These are phyloP conservation scores for Littorina saxatilis DNA, from an alignment of 1,140 invertebrate genomes.

Conservation along the genomic window DNA sequence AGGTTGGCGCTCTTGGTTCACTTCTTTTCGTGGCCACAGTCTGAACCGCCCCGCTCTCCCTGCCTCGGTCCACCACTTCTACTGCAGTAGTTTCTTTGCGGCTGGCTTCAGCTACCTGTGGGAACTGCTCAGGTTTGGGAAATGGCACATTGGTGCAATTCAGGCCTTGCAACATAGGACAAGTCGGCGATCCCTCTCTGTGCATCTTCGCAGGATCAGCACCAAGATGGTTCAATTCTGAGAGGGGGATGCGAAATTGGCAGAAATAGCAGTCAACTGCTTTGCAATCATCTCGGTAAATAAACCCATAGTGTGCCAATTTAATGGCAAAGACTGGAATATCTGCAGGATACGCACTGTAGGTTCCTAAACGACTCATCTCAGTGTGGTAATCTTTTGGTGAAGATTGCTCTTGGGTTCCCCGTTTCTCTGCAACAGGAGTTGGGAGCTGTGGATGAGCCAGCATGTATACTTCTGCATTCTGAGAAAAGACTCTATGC, in stretches of 20 bases:
- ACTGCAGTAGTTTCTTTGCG: background rate
- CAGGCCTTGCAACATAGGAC: background rate
- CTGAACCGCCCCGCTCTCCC: background rate
- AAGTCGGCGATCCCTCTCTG: background rate
- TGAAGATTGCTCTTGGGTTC: background rate
- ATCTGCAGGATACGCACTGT: background rate
- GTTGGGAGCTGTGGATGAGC: background rate
- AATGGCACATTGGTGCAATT: slow-evolving; percentile 16
- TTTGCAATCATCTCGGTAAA: background rate
- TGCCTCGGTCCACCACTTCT: background rate
- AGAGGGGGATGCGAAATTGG: background rate
- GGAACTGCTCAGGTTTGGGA: background rate
- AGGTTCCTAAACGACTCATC: background rate
- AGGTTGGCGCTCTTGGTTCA: background rate
- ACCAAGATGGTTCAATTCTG: slow-evolving; percentile 3
- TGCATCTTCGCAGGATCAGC: background rate
- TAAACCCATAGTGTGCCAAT: slow-evolving; percentile 1
- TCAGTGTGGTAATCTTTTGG: background rate
- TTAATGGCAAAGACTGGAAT: slow-evolving; percentile 4
- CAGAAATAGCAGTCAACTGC: slow-evolving; percentile 19
- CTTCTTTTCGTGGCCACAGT: background rate
- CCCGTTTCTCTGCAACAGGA: background rate
- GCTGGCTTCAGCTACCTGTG: background rate
- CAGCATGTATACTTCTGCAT: slow-evolving; percentile 4
- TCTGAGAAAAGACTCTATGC: slow-evolving; percentile 1